These are phyloP conservation scores for Dipodomys merriami DNA, from an alignment of 2,113 vertebrate species.

Conservation along the genomic window DNA sequence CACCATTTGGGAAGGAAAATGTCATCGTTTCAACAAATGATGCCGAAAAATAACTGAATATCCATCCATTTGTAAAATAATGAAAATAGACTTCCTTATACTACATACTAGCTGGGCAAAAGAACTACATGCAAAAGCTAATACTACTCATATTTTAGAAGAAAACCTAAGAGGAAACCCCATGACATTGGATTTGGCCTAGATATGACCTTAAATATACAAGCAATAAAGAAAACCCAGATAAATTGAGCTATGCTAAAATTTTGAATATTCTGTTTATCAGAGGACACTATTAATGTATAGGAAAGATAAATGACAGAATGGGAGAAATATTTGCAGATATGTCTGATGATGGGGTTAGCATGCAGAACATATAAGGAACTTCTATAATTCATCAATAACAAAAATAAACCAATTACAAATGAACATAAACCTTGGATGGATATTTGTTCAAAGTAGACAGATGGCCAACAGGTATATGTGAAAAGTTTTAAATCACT, in stretches of 20 bases:
- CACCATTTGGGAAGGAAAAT: background rate
- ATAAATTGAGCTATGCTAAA: background rate
- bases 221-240: background rate
- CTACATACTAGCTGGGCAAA: background rate
- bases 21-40: background rate
- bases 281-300: background rate
- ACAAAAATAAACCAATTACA: background rate
- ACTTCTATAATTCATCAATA: background rate
- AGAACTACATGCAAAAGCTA: background rate
- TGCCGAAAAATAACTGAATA: background rate
- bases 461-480: background rate
- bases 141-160: background rate
- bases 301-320: background rate
- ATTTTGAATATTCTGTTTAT: background rate
- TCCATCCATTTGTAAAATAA: background rate
- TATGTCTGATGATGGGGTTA: background rate
- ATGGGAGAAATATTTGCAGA: background rate
- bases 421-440: background rate
- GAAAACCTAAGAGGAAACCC: background rate
- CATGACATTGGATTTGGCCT: background rate
- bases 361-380: background rate
- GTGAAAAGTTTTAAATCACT: background rate
- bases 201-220: background rate
- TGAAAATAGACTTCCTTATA: background rate
- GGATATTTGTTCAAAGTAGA: background rate